Base-by-base conservation (phyloP, 2,888 invertebrate genomes). In the Trypoxylon attenuatum region DNA sequence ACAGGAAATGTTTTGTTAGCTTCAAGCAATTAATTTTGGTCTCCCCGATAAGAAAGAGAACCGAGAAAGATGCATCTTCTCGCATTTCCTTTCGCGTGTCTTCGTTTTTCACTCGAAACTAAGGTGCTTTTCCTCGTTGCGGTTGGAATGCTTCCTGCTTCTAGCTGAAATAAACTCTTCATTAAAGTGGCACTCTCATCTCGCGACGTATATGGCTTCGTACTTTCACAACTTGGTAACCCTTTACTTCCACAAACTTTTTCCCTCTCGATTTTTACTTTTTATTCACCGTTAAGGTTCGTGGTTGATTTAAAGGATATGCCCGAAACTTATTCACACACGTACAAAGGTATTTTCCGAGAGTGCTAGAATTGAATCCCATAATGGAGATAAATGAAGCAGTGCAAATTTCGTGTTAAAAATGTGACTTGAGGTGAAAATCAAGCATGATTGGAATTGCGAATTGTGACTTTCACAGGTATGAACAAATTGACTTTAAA, bases 11-110 rank as follows among this genome's bases (percentile, higher is more conserved):
- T 5, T 70, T 60, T 53, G 56, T 69, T 66, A 59, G 45, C 41
- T 66, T 39, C 39, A 38, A 21, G 45, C 57, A 62, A 72, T 72
- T 72, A 72, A 74, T 62, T 59, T 45, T n/a, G n/a, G 22, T 41
- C 27, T 29, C n/a, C n/a, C n/a, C n/a, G 18, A 46, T 47, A 39
- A 15, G 47, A 47, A 18, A 22, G 33, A 19, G 41, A 33, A 13
- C n/a, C 5, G 33, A 33, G 33, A 4, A 13, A 13, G 33, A 33
- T 13, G 8, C 27, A 33, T 33, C 33, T 4, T 39, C 8, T 8
- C 22, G 27, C 33, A 29, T 19, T 42, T 41, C 33, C 29, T 56
- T 15, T 19, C 33, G 58, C 21, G 46, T 33, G 38, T 56, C 50
- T 52, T 47, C 51, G 25, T 38, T 39, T 65, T 53, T 45, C 43